Base-by-base conservation (phyloP, 2,888 invertebrate species). In the Xylophagus ater region DNA sequence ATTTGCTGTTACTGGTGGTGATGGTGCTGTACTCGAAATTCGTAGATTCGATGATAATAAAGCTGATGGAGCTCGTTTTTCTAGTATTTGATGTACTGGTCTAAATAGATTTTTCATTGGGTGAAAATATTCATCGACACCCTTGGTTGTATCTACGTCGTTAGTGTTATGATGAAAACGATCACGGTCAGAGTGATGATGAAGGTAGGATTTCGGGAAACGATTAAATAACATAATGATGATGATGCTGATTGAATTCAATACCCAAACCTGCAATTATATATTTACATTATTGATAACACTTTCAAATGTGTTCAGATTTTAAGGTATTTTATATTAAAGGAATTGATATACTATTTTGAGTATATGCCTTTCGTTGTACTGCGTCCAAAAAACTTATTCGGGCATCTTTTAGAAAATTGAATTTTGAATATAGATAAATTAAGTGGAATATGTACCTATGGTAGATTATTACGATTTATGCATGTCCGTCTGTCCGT, bases 191-290 rank as follows among this genome's bases (percentile, higher is more conserved):
- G 5, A 24, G 12, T 21, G 14, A 3, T n/a, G 12, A 25, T 25
- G 24, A 10, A 7, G 8, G n/a, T 24, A 7, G 34, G 21, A 21
- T 37, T 31, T 45, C 23, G 44, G 33, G 40, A 47, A 45, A 40
- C 47, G 45, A 47, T 45, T 48, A 47, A 41, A 42, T 35, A 40
- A 38, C 45, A 45, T 48, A 42, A 33, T 41, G 36, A 15, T 37
- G 40, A 25, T 34, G 18, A 10, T 13, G 18, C n/a, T 26, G 6
- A 13, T 6, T 9, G n/a, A 3, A 13, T 10, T n/a, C n/a, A 26
- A 26, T n/a, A 13, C 7, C 5, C n/a, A 5, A 13, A 26, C 26
- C 23, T 23, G 23, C 10, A 23, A 23, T 23, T 10, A 9, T 8
- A 23, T 8, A 23, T 8, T 8, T 8, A 8, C 6, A 8, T 23